phyloP scores from a whole-genome alignment of 2,888 invertebrate genomes.

The Dasypolia templi region DNA sequence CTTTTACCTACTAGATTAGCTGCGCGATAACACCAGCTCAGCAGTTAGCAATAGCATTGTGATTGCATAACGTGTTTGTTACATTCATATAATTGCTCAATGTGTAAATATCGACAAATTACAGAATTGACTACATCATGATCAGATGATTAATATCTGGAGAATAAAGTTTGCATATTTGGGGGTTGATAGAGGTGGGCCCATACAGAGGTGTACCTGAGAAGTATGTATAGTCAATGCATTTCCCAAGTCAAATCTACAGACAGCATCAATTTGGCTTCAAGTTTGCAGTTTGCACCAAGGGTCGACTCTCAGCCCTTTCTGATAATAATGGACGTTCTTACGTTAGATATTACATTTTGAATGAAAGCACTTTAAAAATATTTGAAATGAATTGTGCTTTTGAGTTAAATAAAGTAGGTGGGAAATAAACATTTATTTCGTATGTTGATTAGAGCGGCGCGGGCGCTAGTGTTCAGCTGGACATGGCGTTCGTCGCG shows the following conservation, averaged over 20 bases:
- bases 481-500: neutral
- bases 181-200: neutral
- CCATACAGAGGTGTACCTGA: neutral
- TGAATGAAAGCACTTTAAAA: neutral
- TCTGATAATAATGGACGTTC: neutral
- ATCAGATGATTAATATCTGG: neutral
- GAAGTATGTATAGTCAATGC: neutral
- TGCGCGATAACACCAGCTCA: constrained; percentile 35
- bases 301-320: neutral
- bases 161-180: neutral
- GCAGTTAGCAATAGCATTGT: constrained; percentile 29
- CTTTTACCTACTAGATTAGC: constrained; percentile 40
- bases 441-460: constrained; percentile 15
- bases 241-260: no score
- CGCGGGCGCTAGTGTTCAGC: constrained; percentile 3
- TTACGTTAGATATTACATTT: neutral
- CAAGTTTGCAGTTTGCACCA: neutral
- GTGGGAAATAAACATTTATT: constrained; percentile 7
- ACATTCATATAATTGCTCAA: constrained; percentile 25
- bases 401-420: constrained; percentile 8
- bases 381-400: neutral
- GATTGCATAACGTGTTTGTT: constrained; percentile 35
- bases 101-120: constrained; percentile 19
- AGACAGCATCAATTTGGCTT: no score
- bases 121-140: neutral